A percentile compares a stretch with the other conserved stretches of the same genome.
Evolutionary conservation across 1,140 invertebrate species (phyloP).

Genomic region (Hycleus phaleratus): DNA sequence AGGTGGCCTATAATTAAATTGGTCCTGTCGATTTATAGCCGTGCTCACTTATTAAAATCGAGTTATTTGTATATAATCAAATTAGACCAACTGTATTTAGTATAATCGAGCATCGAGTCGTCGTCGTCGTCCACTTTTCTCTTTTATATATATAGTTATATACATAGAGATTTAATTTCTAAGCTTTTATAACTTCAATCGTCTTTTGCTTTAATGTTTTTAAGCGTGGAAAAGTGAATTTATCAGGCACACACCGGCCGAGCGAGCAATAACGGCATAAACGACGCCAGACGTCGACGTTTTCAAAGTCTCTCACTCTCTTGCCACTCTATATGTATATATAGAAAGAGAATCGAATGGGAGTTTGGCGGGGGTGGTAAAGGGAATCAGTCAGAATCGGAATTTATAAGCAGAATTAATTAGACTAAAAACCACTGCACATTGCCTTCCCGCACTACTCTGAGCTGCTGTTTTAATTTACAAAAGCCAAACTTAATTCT

Average conservation of each 20-base stretch:
- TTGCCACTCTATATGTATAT: background rate
- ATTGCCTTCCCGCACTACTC: conserved; percentile 32
- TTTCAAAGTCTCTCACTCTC: conserved; percentile 6
- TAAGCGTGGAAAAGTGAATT: conserved; percentile 43
- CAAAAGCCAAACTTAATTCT: conserved; percentile 48
- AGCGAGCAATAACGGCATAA: conserved; percentile 30
- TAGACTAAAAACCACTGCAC: conserved; percentile 44
- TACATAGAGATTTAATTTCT: conserved; percentile 38
- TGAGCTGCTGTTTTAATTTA: conserved; percentile 45
- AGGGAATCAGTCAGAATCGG: conserved; percentile 35
- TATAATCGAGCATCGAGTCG: conserved; percentile 27
- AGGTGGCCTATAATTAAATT: too few species aligned
- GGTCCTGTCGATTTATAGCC: too few species aligned
- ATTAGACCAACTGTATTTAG: conserved; percentile 41
- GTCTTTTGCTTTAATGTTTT: conserved; percentile 43
- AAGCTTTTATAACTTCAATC: conserved; percentile 44
- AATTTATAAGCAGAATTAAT: conserved; percentile 48
- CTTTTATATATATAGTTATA: conserved; percentile 22
- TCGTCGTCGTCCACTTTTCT: background rate
- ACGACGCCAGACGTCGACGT: conserved; percentile 8
- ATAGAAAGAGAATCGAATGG: background rate
- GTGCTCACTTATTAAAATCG: conserved; percentile 35
- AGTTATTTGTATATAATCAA: conserved; percentile 42
- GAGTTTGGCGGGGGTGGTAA: background rate
- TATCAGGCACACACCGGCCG: conserved; percentile 42